Conservation (phyloP, 2,797 vertebrate genomes). For the Hipposideros larvatus region DNA sequence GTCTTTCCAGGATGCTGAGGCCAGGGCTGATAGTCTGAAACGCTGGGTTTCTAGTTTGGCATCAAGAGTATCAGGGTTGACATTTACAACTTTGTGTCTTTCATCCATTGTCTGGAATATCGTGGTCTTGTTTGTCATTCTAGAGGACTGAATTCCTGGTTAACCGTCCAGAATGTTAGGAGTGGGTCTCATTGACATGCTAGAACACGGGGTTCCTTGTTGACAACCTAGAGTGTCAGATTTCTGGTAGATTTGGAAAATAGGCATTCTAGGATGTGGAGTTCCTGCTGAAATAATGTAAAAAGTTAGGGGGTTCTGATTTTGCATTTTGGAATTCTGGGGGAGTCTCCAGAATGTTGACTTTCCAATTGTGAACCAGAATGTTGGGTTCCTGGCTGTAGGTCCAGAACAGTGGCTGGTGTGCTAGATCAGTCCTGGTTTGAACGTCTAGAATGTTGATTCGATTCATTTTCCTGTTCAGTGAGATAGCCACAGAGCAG, state of each 20-base stretch:
- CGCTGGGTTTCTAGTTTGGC: conserved; percentile 21
- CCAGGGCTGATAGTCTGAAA: not conserved
- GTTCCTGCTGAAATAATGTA: not conserved
- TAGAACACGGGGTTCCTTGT: not conserved
- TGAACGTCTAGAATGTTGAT: conserved; percentile 49
- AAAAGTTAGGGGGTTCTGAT: conserved; percentile 18
- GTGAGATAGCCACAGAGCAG: not conserved
- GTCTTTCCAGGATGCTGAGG: not conserved
- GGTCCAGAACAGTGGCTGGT: not conserved
- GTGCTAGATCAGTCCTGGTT: not conserved
- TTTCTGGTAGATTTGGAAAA: conserved; percentile 42
- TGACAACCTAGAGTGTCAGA: conserved; percentile 15
- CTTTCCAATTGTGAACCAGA: conserved; percentile 23
- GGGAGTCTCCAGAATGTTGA: not conserved
- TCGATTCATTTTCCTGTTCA: conserved; percentile 48
- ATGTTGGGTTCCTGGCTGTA: not conserved
- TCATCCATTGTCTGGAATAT: conserved; percentile 19
- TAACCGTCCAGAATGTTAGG: conserved; percentile 1
- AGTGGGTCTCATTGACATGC: not conserved
- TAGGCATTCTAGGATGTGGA: conserved; percentile 40
- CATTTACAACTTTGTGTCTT: conserved; percentile 8
- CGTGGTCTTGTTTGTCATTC: conserved; percentile 41
- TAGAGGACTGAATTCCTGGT: conserved; percentile 58
- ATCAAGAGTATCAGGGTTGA: not conserved
- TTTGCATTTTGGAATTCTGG: conserved; percentile 46